Evolutionary conservation across 2,888 invertebrate species (phyloP), one percentile per base, ranked within the genome.

Genomic region (Eutolmus rufibarbis): DNA sequence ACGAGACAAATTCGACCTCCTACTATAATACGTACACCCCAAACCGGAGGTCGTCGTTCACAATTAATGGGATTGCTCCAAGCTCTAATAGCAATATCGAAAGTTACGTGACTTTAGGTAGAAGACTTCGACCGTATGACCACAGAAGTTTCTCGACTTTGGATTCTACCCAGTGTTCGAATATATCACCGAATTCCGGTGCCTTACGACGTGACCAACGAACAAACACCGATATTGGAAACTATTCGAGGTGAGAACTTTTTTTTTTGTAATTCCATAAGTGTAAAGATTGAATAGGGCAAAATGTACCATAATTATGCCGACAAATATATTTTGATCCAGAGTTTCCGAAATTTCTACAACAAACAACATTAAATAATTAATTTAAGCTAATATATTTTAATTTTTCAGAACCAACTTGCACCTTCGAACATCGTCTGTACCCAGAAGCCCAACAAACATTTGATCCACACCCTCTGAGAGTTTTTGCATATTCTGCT

Each of bases 11-110:
- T 28, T 74, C 87, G 31, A 89, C 89, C 34, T 90, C 90, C n/a
- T 92, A 92, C 88, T 92, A 92, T 88, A 92, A 90, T 86, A 92
- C 92, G 3, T 92, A 92, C 87, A 92, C 91, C 89, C 92, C 92
- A 5, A 92, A 92, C 87, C 91, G 92, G 19, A 91, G 92, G 40
- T 92, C 91, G 3, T 92, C 92, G 3, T 92, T 91, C 74, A 92
- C 90, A 9, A 89, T 91, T 0, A 92, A 92, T 82, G 91, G 77
- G 87, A 86, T 87, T 89, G 89, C 90, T 1, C 89, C 88, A 8
- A 87, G 88, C 2, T 89, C 90, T 46, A 90, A 89, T 8, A 90
- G 91, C 31, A 89, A 90, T 87, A 90, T 92, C 34, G 92, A 92
- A 82, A 91, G 92, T 3, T 93, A 93, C 89, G 92, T 92, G 87